Evolutionary conservation across 2,797 vertebrate genomes (phyloP).

Genomic region (Rhadinocentrus ornatus): DNA sequence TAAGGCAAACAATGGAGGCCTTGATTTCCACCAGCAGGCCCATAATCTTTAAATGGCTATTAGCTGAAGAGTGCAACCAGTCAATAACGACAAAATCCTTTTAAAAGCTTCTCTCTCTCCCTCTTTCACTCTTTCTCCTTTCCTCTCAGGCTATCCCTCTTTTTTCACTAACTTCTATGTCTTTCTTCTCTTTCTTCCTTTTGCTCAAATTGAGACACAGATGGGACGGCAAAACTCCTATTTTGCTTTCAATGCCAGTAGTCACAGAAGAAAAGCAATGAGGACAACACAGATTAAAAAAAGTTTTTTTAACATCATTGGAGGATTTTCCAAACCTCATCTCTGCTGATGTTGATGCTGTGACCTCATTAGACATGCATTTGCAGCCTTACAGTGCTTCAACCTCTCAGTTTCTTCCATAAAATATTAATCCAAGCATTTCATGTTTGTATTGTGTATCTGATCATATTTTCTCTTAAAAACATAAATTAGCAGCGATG

Average conservation of each 20-base stretch:
- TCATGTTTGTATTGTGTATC: neutral
- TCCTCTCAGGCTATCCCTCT: constrained; percentile 51
- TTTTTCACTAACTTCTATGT: constrained; percentile 46
- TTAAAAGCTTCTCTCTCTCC: constrained; percentile 86
- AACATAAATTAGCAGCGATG: neutral
- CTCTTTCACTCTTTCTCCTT: constrained; percentile 57
- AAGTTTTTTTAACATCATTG: constrained; percentile 28
- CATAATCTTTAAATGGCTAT: constrained; percentile 93
- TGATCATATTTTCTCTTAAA: neutral
- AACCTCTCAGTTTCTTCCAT: neutral
- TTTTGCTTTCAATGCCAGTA: constrained; percentile 32
- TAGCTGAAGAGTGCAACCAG: constrained; percentile 91
- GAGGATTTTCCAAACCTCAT: constrained; percentile 5
- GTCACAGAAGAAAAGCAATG: constrained; percentile 15
- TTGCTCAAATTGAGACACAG: constrained; percentile 68
- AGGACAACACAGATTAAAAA: constrained; percentile 47
- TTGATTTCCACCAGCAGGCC: constrained; percentile 91
- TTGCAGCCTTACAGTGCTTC: neutral
- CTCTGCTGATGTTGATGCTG: neutral
- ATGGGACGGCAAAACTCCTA: constrained; percentile 32
- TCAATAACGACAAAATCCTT: constrained; percentile 91
- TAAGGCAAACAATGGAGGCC: constrained; percentile 91
- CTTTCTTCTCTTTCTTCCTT: constrained; percentile 41
- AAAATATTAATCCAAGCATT: neutral
- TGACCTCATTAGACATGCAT: constrained; percentile 24